These are phyloP conservation scores for Lates calcarifer DNA, from an alignment of 2,113 vertebrate genomes.

Conservation along the genomic window DNA sequence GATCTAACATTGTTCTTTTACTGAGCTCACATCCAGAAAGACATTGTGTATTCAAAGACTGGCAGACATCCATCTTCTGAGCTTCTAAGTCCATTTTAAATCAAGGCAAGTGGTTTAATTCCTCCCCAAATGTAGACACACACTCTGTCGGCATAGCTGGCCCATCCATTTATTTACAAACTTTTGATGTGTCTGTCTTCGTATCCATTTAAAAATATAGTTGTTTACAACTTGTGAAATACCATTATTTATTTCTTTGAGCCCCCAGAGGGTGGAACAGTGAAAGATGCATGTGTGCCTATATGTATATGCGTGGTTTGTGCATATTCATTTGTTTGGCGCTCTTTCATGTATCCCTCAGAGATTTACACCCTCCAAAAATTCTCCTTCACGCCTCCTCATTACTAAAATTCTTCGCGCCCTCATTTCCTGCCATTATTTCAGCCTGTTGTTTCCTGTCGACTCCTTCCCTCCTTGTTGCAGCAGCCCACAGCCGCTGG, in stretches of 20 bases:
- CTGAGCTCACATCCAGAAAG: not conserved
- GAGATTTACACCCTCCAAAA: constrained; percentile 50
- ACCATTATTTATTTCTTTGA: constrained; percentile 33
- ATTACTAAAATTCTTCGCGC: constrained; percentile 50
- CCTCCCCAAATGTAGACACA: not conserved
- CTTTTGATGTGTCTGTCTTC: constrained; percentile 40
- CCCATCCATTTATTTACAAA: constrained; percentile 24
- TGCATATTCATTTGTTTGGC: constrained; percentile 60
- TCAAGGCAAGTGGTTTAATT: not conserved
- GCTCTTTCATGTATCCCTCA: constrained; percentile 61
- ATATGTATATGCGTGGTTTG: constrained; percentile 10
- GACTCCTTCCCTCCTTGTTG: constrained; percentile 27
- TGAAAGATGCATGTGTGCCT: constrained; percentile 35
- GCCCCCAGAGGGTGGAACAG: constrained; percentile 22
- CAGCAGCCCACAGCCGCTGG: constrained; percentile 32
- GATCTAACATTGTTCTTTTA: not conserved
- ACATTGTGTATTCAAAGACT: not conserved
- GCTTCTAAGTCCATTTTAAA: not conserved
- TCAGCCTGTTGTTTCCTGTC: constrained; percentile 28
- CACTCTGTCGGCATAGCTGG: not conserved
- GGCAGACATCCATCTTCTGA: not conserved
- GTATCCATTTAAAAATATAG: constrained; percentile 15
- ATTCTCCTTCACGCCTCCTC: constrained; percentile 51
- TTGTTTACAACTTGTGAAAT: constrained; percentile 57
- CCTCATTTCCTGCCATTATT: constrained; percentile 46